Evolutionary conservation across 2,888 invertebrate genomes (phyloP), one percentile per base, ranked within the genome.

Genomic region (Aradus depressus): DNA sequence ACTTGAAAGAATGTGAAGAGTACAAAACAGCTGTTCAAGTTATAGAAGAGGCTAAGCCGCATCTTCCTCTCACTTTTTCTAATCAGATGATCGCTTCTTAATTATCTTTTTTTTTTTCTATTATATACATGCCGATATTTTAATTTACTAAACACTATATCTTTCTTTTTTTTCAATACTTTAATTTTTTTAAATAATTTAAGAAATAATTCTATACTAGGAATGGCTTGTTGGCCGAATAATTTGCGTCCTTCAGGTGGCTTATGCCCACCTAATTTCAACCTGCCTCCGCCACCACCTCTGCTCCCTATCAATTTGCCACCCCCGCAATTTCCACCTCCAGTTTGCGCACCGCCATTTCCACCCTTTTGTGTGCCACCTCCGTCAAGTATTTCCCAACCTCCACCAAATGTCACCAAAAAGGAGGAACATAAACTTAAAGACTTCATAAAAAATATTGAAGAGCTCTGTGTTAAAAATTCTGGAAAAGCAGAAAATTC

Each of bases 1-100:
- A 90, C 63, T 74, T 90, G n/a, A 77, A 79, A 63, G 81, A 81
- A 57, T 68, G 74, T 16, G 81, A 80, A 62, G 84, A 83, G 53
- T 91, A 82, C 62, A 64, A 68, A 23, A 70, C 77, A 6, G 91
- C 91, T 0, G 63, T 75, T 54, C 73, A 76, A 66, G 71, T 80
- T 12, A 66, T 90, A 3, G 75, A 76, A 60, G 84, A 68, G 48
- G 68, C 70, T 10, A 56, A 58, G 38, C 38, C 56, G 8, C 54
- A 59, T 31, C 32, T 59, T 21, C 55, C 53, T 3, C 21, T 32
- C 31, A 23, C 49, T 8, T 35, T 4, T 4, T n/a, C 42, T 50
- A 23, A 50, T 31, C 22, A 10, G 12, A 35, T 14, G 31, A 18
- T 32, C 18, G 21, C 10, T 3, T 37, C 41, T 18, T 31, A 38